Conservation (phyloP, 2,113 vertebrate genomes). For the Natator depressus region DNA sequence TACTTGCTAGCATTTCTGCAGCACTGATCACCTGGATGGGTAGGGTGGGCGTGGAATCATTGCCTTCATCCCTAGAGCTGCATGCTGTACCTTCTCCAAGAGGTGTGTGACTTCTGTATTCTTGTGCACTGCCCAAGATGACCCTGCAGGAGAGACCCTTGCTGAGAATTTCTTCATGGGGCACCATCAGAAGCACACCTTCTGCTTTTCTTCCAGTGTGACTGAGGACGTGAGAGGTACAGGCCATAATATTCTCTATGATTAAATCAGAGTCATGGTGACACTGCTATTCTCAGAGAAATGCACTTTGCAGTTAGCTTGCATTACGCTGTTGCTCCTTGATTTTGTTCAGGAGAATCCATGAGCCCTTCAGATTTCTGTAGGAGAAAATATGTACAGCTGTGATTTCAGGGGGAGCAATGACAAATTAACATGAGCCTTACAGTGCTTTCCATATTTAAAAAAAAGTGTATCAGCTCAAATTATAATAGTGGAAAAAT, state of each 20-base stretch:
- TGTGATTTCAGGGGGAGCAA: not conserved
- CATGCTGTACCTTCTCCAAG: not conserved
- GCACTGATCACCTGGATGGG: not conserved
- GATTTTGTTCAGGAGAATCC: not conserved
- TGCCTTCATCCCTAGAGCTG: not conserved
- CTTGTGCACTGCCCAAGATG: not conserved
- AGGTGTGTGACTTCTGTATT: not conserved
- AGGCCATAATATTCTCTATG: not conserved
- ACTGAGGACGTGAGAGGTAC: not conserved
- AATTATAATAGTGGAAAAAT: not conserved
- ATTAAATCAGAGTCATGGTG: rapidly evolving
- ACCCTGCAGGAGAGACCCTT: not conserved
- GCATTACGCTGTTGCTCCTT: not conserved
- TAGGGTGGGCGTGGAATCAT: not conserved
- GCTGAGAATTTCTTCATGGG: not conserved
- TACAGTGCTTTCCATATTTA: rapidly evolving
- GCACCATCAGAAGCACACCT: not conserved
- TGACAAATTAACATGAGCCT: not conserved
- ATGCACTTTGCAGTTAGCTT: not conserved
- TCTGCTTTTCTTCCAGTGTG: not conserved
- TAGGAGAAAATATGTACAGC: not conserved
- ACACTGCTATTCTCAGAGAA: not conserved
- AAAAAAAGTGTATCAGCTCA: not conserved
- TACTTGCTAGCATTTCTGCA: not conserved
- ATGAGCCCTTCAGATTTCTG: not conserved